A percentile compares a stretch with the other conserved stretches of the same genome.
Evolutionary conservation across 2,797 vertebrate genomes (phyloP).

Genomic region (Heteromormyrus szaboi): DNA sequence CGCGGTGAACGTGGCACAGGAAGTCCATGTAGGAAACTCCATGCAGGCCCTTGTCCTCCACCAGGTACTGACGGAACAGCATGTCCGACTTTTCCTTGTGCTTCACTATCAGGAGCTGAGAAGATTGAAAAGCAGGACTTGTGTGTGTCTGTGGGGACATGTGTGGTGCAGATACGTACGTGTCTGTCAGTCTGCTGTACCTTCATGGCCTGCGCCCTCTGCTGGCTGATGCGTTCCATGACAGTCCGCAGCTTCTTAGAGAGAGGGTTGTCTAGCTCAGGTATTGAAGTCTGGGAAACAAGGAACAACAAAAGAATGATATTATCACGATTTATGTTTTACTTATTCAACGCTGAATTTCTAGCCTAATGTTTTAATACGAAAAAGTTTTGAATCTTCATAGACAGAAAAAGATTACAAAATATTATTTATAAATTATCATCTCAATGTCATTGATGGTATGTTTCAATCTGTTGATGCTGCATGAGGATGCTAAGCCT

Average conservation of each 20-base stretch:
- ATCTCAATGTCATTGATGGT: background rate
- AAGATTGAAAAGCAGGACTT: background rate
- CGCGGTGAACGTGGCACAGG: slow-evolving; percentile 83
- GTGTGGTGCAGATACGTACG: background rate
- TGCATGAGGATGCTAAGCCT: background rate
- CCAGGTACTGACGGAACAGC: slow-evolving; percentile 82
- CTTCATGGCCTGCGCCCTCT: slow-evolving; percentile 83
- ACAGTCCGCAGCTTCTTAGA: slow-evolving; percentile 76
- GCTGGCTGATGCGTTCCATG: slow-evolving; percentile 65
- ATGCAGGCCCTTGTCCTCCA: slow-evolving; percentile 86
- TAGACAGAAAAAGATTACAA: background rate
- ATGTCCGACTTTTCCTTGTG: slow-evolving; percentile 83
- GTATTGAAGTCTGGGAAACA: slow-evolving; percentile 65
- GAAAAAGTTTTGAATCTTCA: background rate
- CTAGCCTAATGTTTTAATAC: background rate
- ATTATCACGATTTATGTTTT: too few relatives aligned
- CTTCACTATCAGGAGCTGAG: slow-evolving; percentile 78
- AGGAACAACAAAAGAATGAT: background rate
- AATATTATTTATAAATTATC: background rate
- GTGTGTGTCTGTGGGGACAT: background rate
- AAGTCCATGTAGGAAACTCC: slow-evolving; percentile 92
- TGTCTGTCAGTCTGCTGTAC: slow-evolving; percentile 51
- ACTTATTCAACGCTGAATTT: background rate
- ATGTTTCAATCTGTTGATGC: background rate
- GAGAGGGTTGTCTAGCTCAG: slow-evolving; percentile 74